These are phyloP conservation scores for Peromyscus attwateri DNA, from an alignment of 2,797 vertebrate species.

Conservation along the genomic window DNA sequence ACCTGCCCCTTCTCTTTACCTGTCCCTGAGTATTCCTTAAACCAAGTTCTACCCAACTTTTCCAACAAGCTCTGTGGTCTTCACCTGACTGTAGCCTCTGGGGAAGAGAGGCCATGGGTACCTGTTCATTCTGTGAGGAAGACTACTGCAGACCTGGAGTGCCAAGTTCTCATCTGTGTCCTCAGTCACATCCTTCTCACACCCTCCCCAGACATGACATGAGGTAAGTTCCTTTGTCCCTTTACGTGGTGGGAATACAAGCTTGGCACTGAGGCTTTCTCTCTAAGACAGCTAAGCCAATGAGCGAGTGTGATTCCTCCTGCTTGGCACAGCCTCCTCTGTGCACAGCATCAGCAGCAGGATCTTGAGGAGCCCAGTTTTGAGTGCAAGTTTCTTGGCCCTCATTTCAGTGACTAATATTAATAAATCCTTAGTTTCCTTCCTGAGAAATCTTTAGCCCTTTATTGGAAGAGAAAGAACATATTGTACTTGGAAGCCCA, in stretches of 20 bases:
- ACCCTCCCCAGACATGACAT: rapidly evolving
- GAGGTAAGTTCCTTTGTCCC: rapidly evolving
- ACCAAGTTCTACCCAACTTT: neutral
- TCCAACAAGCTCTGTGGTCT: too few species aligned
- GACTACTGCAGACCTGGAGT: rapidly evolving
- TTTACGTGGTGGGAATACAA: rapidly evolving
- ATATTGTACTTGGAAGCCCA: neutral
- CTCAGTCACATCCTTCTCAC: neutral
- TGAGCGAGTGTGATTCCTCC: rapidly evolving
- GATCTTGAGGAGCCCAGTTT: rapidly evolving
- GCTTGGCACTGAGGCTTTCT: too few species aligned
- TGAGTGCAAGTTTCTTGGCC: rapidly evolving
- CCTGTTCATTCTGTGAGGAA: neutral
- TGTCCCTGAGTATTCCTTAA: neutral
- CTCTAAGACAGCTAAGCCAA: neutral
- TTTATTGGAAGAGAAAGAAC: neutral
- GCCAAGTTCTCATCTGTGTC: neutral
- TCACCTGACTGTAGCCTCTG: neutral
- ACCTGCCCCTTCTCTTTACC: rapidly evolving
- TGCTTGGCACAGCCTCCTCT: rapidly evolving
- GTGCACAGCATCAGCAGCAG: rapidly evolving
- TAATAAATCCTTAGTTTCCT: neutral
- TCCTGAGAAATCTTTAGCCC: neutral
- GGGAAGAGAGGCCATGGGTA: neutral
- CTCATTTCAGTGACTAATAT: too few species aligned